Percentiles rank a stretch among this genome's conserved stretches.
Conservation (phyloP, 1,140 invertebrate genomes). For the Mycetomoellerius zeteki region DNA sequence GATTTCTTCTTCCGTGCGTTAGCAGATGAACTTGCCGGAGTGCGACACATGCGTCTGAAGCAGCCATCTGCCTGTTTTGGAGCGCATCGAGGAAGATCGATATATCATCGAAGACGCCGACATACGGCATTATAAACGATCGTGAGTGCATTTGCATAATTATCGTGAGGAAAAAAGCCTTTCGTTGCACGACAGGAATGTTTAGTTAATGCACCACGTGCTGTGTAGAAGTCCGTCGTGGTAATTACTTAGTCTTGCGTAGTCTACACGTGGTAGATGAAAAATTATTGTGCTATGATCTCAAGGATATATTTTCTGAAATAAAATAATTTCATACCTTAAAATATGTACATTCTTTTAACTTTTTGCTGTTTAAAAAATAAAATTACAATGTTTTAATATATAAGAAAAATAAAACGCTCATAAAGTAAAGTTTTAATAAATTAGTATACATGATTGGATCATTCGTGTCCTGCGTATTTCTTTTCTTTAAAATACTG, state of each 20-base stretch:
- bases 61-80: neutral
- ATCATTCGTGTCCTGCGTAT: too few species aligned
- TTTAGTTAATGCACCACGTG: neutral
- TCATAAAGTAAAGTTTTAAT: neutral
- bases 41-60: conserved; percentile 53
- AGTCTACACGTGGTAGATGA: neutral
- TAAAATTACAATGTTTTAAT: neutral
- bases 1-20: neutral
- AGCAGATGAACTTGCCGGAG: conserved; percentile 28
- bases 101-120: conserved; percentile 19
- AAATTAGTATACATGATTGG: too few species aligned
- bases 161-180: neutral
- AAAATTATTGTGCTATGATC: neutral
- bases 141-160: conserved; percentile 50
- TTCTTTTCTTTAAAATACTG: too few species aligned
- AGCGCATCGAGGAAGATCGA: conserved; percentile 46
- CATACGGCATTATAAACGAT: conserved; percentile 36
- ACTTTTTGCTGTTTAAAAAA: neutral
- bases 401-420: neutral
- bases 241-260: neutral
- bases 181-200: neutral
- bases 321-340: neutral
- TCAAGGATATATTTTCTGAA: neutral
- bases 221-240: neutral
- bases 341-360: neutral